These are phyloP conservation scores for Nothoprocta pentlandii DNA, from an alignment of 2,113 vertebrate genomes.

Conservation along the genomic window DNA sequence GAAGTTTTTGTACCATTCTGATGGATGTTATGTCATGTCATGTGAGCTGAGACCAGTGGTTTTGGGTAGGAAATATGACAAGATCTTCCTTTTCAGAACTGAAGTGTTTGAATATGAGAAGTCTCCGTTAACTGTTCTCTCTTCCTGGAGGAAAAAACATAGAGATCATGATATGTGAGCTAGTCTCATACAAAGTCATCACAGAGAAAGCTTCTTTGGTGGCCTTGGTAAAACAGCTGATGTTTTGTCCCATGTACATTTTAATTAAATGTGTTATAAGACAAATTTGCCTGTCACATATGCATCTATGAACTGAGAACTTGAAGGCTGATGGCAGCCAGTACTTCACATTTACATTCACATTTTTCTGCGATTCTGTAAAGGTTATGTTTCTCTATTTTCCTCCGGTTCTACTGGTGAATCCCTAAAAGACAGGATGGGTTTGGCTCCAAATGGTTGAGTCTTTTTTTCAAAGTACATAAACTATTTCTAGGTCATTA, in stretches of 20 bases:
- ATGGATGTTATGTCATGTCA: neutral
- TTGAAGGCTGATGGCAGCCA: neutral
- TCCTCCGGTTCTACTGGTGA: neutral
- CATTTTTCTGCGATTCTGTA: neutral
- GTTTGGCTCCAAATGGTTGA: neutral
- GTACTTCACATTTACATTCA: neutral
- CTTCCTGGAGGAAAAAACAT: neutral
- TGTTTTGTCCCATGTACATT: neutral
- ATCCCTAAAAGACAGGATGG: neutral
- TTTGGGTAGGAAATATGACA: neutral
- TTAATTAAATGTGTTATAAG: neutral
- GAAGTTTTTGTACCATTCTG: neutral
- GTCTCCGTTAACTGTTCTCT: neutral
- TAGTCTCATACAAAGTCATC: neutral
- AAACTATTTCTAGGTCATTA: neutral
- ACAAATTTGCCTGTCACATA: neutral
- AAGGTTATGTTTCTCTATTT: neutral
- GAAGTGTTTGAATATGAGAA: neutral
- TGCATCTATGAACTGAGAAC: neutral
- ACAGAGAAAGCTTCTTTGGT: neutral
- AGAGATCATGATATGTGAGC: neutral
- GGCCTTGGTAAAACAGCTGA: neutral
- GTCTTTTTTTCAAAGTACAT: neutral
- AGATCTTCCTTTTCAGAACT: conserved; percentile 34
- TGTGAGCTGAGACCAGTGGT: neutral